Evolutionary conservation across 2,797 vertebrate species (phyloP), one percentile per base, ranked within the genome.

Genomic region (Paedocypris micromegethes): DNA sequence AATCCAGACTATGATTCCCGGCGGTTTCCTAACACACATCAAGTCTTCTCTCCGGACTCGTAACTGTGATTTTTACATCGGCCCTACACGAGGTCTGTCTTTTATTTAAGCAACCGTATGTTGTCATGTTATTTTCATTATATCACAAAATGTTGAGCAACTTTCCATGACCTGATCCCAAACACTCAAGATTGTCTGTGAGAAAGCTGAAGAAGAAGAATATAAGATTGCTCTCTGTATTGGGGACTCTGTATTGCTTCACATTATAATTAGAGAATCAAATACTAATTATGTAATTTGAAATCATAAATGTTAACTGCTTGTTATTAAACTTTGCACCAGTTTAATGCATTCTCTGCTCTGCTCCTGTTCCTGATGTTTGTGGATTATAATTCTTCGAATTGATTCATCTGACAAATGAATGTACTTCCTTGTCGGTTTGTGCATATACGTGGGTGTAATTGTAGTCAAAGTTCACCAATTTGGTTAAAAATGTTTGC

Each of bases 21-120:
- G 82, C 86, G 93, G 76, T 96, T 94, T 79, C 93, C 94, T 41
- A 94, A 90, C 61, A 82, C 92, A 51, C 91, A 93, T 73, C 88
- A 86, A 78, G 91, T 90, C 52, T 95, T 95, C 71, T 89, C 88
- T 9, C 87, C 92, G 1, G 91, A 93, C 76, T 91, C 90, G 0
- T 93, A 91, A 88, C 68, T 70, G 59, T 58, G 56, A 44, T 7
- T 58, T 74, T 38, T 54, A 42, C 44, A 37, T 65, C 78, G 52
- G 9, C 47, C 7, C 9, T 5, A 9, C 44, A 5, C 9, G 39
- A 7, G 54, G 9, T 41, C 7, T 68, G 55, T 66, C 9, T 71
- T 55, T 50, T 53, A 54, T 69, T 72, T 52, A 72, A 64, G 74
- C 44, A 46, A 44, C 39, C 53, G 2, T 4, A 3, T 59, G 49